These are phyloP conservation scores for Drosophila truncata DNA, from an alignment of 1,140 invertebrate genomes.

Conservation along the genomic window DNA sequence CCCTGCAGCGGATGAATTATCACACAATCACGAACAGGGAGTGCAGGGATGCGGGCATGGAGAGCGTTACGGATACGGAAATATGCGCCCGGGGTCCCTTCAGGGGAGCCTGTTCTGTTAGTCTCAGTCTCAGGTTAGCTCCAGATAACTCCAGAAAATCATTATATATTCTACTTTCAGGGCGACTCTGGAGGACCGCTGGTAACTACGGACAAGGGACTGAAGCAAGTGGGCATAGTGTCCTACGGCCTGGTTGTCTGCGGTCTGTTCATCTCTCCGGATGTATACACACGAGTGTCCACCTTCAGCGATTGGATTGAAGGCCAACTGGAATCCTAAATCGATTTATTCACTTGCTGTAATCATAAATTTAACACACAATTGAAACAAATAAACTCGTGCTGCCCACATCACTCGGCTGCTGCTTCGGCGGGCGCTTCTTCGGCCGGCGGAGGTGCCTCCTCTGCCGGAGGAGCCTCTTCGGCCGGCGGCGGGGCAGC, in stretches of 20 bases:
- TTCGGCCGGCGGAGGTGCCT: constrained; percentile 12
- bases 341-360: constrained; percentile 17
- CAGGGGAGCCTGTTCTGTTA: constrained; percentile 85
- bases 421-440: constrained; percentile 17
- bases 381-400: constrained; percentile 22
- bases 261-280: constrained; percentile 84
- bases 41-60: constrained; percentile 65
- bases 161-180: constrained; percentile 62
- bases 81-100: constrained; percentile 85
- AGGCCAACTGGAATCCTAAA: constrained; percentile 15
- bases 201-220: constrained; percentile 53
- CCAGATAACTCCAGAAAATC: background rate
- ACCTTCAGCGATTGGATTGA: constrained; percentile 86
- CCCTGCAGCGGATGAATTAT: constrained; percentile 72
- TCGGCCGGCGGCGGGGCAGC: constrained; percentile 5
- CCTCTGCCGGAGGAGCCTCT: constrained; percentile 12
- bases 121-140: constrained; percentile 23
- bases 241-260: constrained; percentile 89
- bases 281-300: constrained; percentile 87
- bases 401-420: constrained; percentile 7
- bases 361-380: constrained; percentile 35
- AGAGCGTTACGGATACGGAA: constrained; percentile 77
- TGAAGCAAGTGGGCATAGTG: constrained; percentile 88
- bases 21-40: constrained; percentile 71
- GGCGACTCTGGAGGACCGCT: constrained; percentile 92